phyloP scores from a whole-genome alignment of 2,797 vertebrate genomes.

The Molossus alvarezi region DNA sequence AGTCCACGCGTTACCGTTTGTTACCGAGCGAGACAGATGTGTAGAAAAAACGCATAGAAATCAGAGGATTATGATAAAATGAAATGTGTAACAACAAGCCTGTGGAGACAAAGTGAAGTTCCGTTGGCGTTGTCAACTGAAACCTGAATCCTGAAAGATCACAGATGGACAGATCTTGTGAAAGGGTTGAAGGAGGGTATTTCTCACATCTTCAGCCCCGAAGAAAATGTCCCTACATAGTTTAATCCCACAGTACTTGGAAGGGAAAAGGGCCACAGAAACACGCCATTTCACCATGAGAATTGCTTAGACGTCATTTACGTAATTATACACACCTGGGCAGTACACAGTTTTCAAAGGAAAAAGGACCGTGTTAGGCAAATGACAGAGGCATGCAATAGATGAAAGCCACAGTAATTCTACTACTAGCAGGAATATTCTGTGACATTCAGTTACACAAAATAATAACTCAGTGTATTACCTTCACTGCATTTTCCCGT shows the following conservation, averaged over 20 bases:
- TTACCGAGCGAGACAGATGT: background rate
- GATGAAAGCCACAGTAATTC: background rate
- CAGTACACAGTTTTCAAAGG: background rate
- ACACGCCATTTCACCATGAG: background rate
- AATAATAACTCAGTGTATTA: background rate
- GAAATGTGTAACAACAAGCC: background rate
- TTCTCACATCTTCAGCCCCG: background rate
- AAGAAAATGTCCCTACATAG: background rate
- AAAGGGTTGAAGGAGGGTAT: background rate
- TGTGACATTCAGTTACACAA: background rate
- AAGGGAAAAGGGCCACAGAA: background rate
- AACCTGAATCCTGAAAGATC: slow-evolving; percentile 3
- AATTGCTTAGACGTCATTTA: background rate
- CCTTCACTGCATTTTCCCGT: background rate
- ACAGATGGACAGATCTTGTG: background rate
- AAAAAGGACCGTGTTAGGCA: background rate
- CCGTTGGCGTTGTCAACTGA: background rate
- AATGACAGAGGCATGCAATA: too few species aligned
- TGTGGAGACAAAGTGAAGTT: background rate
- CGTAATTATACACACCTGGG: background rate
- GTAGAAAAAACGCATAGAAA: slow-evolving; percentile 42
- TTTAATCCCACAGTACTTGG: background rate
- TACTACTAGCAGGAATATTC: too few species aligned
- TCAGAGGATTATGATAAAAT: slow-evolving; percentile 39
- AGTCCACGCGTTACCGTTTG: background rate